Evolutionary conservation across 2,797 vertebrate species (phyloP).

Genomic region (Pterois miles): DNA sequence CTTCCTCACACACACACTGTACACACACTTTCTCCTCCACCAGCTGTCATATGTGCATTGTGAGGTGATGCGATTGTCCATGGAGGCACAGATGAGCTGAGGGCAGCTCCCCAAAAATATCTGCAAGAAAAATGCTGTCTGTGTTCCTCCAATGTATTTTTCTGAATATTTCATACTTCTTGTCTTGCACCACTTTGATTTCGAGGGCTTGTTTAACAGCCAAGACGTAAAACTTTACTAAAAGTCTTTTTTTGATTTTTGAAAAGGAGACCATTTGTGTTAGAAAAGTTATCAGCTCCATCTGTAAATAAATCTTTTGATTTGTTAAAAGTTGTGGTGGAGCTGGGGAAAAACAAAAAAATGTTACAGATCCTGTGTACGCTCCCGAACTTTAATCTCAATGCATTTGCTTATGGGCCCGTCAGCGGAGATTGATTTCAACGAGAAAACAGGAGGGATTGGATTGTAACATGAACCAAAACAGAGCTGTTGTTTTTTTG

Average conservation of each 20-base stretch:
- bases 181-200: neutral
- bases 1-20: neutral
- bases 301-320: neutral
- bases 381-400: constrained; percentile 51
- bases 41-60: constrained; percentile 29
- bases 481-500: constrained; percentile 62
- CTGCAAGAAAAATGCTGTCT: neutral
- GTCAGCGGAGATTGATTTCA: constrained; percentile 59
- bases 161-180: constrained; percentile 17
- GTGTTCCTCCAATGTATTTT: constrained; percentile 6
- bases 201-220: constrained; percentile 7
- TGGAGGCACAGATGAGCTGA: constrained; percentile 29
- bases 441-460: constrained; percentile 47
- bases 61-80: neutral
- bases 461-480: constrained; percentile 76
- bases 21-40: neutral
- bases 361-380: too few relatives aligned
- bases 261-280: neutral
- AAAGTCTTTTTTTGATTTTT: neutral
- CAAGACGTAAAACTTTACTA: constrained; percentile 7
- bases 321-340: neutral
- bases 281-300: neutral
- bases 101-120: constrained; percentile 2
- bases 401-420: constrained; percentile 19
- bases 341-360: neutral